Percentiles rank a stretch among this genome's conserved stretches.
Evolutionary conservation across 2,888 invertebrate species (phyloP).

Genomic region (Tetragonisca angustula): DNA sequence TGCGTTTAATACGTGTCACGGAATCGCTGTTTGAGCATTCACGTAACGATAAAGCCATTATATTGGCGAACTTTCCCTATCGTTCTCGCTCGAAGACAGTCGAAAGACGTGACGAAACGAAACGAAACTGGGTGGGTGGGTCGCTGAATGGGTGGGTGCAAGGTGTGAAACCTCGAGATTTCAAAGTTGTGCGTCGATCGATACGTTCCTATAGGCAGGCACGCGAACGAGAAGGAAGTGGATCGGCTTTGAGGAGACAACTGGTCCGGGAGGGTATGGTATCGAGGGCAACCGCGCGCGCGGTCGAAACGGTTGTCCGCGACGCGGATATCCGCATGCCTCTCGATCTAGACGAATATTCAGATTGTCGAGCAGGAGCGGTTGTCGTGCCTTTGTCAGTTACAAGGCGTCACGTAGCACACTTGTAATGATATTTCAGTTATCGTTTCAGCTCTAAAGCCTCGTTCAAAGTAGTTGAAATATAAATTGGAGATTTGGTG

Average conservation of each 20-base stretch:
- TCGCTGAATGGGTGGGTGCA: conserved; percentile 59
- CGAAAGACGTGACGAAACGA: conserved; percentile 56
- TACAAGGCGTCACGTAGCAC: conserved; percentile 13
- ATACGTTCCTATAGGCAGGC: background rate
- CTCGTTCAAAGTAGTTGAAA: background rate
- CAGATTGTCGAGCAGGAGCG: conserved; percentile 38
- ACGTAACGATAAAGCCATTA: conserved; percentile 52
- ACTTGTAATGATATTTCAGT: background rate
- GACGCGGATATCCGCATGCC: conserved; percentile 61
- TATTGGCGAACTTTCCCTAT: conserved; percentile 60
- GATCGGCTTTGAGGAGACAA: conserved; percentile 25
- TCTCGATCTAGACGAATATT: conserved; percentile 50
- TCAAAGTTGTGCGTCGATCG: conserved; percentile 20
- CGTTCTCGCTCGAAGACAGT: conserved; percentile 43
- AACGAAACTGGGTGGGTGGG: conserved; percentile 58
- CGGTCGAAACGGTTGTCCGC: conserved; percentile 26
- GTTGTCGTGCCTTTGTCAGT: conserved; percentile 12
- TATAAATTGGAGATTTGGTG: background rate
- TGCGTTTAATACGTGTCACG: background rate
- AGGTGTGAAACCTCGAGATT: conserved; percentile 59
- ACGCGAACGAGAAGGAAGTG: conserved; percentile 22
- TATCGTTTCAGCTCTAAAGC: background rate
- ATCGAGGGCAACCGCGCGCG: conserved; percentile 44
- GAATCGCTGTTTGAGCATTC: conserved; percentile 42
- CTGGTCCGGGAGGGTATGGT: conserved; percentile 30